A percentile compares a stretch with the other conserved stretches of the same genome.
Conservation (phyloP, 2,888 invertebrate species). For the Danaus chrysippus region DNA sequence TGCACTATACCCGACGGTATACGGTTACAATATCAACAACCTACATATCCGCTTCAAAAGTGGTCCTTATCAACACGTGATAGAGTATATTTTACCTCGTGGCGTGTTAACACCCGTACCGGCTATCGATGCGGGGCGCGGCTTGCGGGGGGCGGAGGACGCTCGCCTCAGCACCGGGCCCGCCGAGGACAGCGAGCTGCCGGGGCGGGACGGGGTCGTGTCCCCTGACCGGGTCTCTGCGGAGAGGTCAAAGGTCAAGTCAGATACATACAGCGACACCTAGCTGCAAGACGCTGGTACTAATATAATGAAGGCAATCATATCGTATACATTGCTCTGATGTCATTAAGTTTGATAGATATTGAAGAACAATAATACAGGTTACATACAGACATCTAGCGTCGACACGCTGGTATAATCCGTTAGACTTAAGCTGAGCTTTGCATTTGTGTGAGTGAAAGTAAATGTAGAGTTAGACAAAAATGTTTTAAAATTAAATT, state of each 20-base stretch:
- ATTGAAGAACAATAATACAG: too few species aligned
- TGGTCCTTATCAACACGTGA: slow-evolving; percentile 8
- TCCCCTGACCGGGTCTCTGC: slow-evolving; percentile 86
- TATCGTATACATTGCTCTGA: too few species aligned
- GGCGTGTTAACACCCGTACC: slow-evolving; percentile 88
- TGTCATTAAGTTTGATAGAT: too few species aligned
- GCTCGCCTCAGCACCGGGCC: slow-evolving; percentile 81
- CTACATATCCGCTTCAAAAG: too few species aligned
- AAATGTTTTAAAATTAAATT: too few species aligned
- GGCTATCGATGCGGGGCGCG: slow-evolving; percentile 89
- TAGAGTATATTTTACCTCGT: slow-evolving; percentile 49
- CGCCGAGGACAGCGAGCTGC: slow-evolving; percentile 87
- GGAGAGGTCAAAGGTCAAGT: slow-evolving; percentile 29
- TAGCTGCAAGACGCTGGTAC: not conserved
- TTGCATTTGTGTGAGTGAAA: too few species aligned
- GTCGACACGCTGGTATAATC: too few species aligned
- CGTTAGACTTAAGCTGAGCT: too few species aligned
- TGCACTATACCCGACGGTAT: too few species aligned
- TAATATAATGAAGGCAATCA: not conserved
- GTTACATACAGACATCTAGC: too few species aligned
- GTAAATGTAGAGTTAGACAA: too few species aligned
- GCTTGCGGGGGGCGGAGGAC: slow-evolving; percentile 84
- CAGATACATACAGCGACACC: not conserved
- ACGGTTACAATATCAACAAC: too few species aligned
- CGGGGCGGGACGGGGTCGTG: slow-evolving; percentile 90